These are phyloP conservation scores for Sebastes jordani DNA, from an alignment of 2,797 vertebrate species.

Conservation along the genomic window DNA sequence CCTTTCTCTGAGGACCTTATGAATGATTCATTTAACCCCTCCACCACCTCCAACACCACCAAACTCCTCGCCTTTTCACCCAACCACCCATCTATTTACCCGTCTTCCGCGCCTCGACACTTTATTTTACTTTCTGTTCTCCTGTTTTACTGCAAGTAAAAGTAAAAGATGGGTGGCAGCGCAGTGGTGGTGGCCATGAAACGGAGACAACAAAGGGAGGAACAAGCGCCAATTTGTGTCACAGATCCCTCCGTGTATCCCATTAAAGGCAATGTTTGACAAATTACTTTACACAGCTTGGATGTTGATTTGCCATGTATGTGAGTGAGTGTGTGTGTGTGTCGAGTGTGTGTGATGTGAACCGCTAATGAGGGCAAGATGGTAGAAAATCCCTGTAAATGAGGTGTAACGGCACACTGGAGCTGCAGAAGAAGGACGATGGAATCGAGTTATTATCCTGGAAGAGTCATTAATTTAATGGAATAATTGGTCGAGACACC, in stretches of 20 bases:
- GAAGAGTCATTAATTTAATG: slow-evolving; percentile 73
- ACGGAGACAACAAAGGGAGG: slow-evolving; percentile 64
- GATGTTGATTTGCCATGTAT: slow-evolving; percentile 45
- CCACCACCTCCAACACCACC: slow-evolving; percentile 64
- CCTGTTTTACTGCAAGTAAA: slow-evolving; percentile 20
- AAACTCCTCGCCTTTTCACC: slow-evolving; percentile 61
- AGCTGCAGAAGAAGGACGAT: slow-evolving; percentile 44
- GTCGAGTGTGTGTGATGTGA: slow-evolving; percentile 5
- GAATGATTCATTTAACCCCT: slow-evolving; percentile 85
- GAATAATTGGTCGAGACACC: slow-evolving; percentile 73
- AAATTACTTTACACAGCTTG: slow-evolving; percentile 79
- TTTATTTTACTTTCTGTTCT: slow-evolving; percentile 50
- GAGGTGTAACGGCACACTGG: slow-evolving; percentile 67
- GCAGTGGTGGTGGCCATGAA: background rate
- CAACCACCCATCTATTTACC: slow-evolving; percentile 53
- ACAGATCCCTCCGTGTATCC: slow-evolving; percentile 57
- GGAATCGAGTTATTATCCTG: slow-evolving; percentile 74
- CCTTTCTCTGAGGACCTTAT: slow-evolving; percentile 82
- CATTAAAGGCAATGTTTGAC: slow-evolving; percentile 80
- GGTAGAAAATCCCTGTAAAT: slow-evolving; percentile 62
- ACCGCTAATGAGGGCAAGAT: slow-evolving; percentile 76
- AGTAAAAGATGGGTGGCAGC: background rate
- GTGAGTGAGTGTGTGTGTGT: background rate
- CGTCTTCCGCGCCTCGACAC: slow-evolving; percentile 40
- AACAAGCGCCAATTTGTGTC: slow-evolving; percentile 69